Base-by-base conservation (phyloP, 2,888 invertebrate species). In the Halictus ligatus region DNA sequence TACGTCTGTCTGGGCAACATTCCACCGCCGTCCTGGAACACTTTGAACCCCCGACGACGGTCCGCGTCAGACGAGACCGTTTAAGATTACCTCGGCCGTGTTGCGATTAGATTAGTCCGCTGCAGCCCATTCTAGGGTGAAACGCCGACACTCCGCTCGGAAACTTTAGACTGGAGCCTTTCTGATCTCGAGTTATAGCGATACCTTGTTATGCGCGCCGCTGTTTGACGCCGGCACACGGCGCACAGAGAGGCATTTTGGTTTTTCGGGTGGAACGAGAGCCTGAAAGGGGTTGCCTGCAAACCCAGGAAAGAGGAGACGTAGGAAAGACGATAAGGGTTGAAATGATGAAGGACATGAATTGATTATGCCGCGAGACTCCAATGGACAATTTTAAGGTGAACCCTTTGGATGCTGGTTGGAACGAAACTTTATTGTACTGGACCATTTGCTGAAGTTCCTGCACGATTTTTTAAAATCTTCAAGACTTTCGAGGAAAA, bases 51-150 rank as follows among this genome's bases (percentile, higher is more conserved):
- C 40, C 21, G 69, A 21, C 12, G 69, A 69, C 21, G 35, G 35
- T n/a, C 21, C 21, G 40, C 10, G 18, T 69, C 40, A 29, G 67
- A 67, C 69, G 69, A 21, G 40, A 40, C 69, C 21, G 40, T 69
- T 69, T 69, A 69, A 69, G 35, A 43, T 43, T 35, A 35, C 71
- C 40, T 71, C 40, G 71, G 43, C 40, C 21, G 69, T 69, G 29
- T 40, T 40, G 35, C 67, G 67, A 67, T 67, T 29, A 35, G 18
- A 67, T 67, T 67, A 35, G 29, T 67, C 15, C 64, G 25, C n/a
- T 5, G 67, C 21, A 10, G 8, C 25, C 46, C 60, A 29, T 64
- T 64, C 60, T 64, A 64, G 7, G 60, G 29, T 13, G 15, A 29
- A 29, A 64, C 29, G 60, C 60, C 60, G 60, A 64, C 60, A 29